phyloP scores from a whole-genome alignment of 2,888 invertebrate genomes.

The Pinctada fucata region DNA sequence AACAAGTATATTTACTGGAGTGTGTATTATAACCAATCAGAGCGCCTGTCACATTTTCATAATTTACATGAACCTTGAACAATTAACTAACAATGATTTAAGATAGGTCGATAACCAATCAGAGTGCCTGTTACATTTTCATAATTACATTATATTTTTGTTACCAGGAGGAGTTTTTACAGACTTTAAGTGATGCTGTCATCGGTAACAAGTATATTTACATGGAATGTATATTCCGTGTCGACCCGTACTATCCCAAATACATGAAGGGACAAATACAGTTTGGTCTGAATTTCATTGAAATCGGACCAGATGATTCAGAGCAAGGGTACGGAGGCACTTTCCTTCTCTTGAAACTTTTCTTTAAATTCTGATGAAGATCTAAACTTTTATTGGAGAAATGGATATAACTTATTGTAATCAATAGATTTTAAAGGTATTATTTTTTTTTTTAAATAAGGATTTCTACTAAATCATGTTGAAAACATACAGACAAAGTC shows the following conservation, averaged over 20 bases:
- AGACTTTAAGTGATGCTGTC: conserved; percentile 64
- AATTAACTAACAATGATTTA: too few species aligned
- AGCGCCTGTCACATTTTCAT: too few species aligned
- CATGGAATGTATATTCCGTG: conserved; percentile 67
- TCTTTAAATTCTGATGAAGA: neutral
- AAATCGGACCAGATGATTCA: conserved; percentile 54
- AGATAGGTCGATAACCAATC: neutral
- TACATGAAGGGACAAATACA: conserved; percentile 68
- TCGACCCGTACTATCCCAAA: conserved; percentile 55
- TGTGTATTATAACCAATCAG: conserved; percentile 54
- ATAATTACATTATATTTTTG: neutral
- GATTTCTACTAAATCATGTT: too few species aligned
- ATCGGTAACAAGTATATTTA: conserved; percentile 63
- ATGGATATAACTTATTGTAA: too few species aligned
- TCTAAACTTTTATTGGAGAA: neutral
- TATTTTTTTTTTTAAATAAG: too few species aligned
- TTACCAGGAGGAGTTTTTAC: conserved; percentile 64
- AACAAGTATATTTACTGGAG: conserved; percentile 67
- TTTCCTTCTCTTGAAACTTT: neutral
- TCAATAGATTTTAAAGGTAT: too few species aligned
- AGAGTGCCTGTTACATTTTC: too few species aligned
- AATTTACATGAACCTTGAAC: too few species aligned
- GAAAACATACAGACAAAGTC: too few species aligned
- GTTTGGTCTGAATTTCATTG: conserved; percentile 68
- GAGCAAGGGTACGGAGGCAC: conserved; percentile 61